Evolutionary conservation across 1,140 invertebrate species (phyloP), one percentile per base, ranked within the genome.

Genomic region (Zaprionus taronus): DNA sequence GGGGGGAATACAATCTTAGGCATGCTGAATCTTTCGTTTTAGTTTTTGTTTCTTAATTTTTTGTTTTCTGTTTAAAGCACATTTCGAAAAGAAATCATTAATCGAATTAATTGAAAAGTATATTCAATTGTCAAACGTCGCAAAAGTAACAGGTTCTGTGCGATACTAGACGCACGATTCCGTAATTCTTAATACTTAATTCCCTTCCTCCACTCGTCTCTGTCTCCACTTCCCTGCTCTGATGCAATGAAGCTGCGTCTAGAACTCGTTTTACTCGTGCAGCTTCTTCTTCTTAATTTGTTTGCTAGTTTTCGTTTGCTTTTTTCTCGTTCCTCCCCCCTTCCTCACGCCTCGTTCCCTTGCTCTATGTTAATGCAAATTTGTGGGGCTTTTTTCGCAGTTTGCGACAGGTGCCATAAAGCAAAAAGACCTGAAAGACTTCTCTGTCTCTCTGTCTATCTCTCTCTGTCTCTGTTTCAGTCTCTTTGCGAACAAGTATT

Each of bases 301-400:
- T 66, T 74, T 65, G 64, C 82, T 89, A 87, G 80, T 83, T 89
- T 84, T 79, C 68, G 47, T 65, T 79, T 17, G 31, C 3, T 55
- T 28, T 62, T 31, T 58, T 11, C 9, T 41, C 26, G n/a, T 20
- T 49, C 24, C 58, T 5, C 20, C 5, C 5, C 11, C 5, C 5
- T 51, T 22, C 11, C 20, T 49, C 20, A 7, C 47, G 9, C 47
- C 20, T 24, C 4, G 12, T 38, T n/a, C 7, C 12, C 47, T 47
- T 81, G 71, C 84, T 51, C 65, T 73, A 77, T 77, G 70, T 74
- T 70, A 90, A 89, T 89, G 85, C 81, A 89, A 90, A 89, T 89
- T 76, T 72, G 80, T 83, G 78, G 55, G 81, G 20, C 71, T 78
- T 83, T 81, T 82, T 67, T 17, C 34, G 62, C 44, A 44, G 53